phyloP scores from a whole-genome alignment of 2,113 vertebrate species.

The Psittacus erithacus region DNA sequence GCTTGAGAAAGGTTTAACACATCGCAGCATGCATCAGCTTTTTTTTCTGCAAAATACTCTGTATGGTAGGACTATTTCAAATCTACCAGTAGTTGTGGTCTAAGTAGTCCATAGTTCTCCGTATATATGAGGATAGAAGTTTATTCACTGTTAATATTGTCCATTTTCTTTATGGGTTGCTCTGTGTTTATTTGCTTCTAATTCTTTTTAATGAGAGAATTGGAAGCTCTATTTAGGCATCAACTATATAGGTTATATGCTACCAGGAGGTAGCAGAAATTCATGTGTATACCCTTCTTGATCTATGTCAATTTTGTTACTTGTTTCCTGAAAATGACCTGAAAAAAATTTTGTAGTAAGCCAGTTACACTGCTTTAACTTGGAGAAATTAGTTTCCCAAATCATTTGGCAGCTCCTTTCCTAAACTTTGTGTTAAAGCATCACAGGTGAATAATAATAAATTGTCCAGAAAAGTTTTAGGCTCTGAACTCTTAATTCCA shows the following conservation, averaged over 20 bases:
- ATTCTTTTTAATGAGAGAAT: background rate
- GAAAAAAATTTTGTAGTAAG: background rate
- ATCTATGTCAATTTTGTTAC: background rate
- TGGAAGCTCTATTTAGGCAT: background rate
- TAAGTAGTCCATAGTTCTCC: background rate
- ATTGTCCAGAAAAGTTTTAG: background rate
- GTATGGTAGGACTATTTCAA: background rate
- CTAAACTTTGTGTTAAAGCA: background rate
- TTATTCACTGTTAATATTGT: background rate
- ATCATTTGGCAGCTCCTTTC: background rate
- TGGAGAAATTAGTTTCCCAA: background rate
- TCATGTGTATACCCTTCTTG: background rate
- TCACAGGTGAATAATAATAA: background rate
- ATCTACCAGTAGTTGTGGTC: background rate
- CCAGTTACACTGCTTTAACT: background rate
- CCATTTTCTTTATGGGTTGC: background rate
- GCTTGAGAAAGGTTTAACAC: background rate
- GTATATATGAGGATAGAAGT: background rate
- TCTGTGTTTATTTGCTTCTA: background rate
- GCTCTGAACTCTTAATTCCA: background rate
- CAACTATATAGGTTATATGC: background rate
- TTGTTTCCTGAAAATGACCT: background rate
- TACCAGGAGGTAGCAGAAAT: background rate
- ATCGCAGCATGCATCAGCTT: background rate
- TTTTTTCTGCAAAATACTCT: background rate